Base-by-base conservation (phyloP, 1,140 invertebrate species). In the Dreissena polymorpha region DNA sequence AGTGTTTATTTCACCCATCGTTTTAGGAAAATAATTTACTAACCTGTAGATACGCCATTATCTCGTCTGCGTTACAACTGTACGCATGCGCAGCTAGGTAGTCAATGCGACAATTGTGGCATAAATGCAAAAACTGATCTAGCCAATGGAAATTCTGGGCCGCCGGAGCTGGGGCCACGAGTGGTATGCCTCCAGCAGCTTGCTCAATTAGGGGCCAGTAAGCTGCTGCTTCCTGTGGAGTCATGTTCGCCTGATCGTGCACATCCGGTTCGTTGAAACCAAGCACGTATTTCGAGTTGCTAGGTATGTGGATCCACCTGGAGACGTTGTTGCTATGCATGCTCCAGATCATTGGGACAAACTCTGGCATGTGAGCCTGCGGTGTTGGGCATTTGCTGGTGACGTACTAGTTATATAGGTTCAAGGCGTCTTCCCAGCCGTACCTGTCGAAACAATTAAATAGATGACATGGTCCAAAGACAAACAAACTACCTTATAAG, bases 41-140 rank as follows among this genome's bases (percentile, higher is more conserved):
- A 5, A 39, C 39, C 57, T 88, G 70, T 14, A 88, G 27, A 49
- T 85, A 85, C 16, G 78, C 25, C 85, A 86, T 88, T 16, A 69
- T 88, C 16, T 39, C 50, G 49, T 85, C 65, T 53, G 87, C 60
- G 55, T 84, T 25, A 49, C 85, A 88, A 49, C 69, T 76, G 67
- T 88, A 88, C 57, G 74, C 83, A 84, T 86, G 87, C 8, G 83
- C 86, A 18, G 87, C 85, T 21, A 88, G 73, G 64, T 81, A 80
- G 65, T 86, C 85, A 16, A 86, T 71, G 14, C 67, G 69, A 60
- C 86, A 88, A 23, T 65, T 73, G 57, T 68, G 18, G 25, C 65
- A 68, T 6, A 68, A 25, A 39, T 27, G 65, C 14, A 68, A 68
- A 25, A 68, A 68, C 14, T 39, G 14, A 25, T 68, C 65, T 14